Evolutionary conservation across 2,888 invertebrate genomes (phyloP), one percentile per base, ranked within the genome.

Genomic region (Calameuta idolon): DNA sequence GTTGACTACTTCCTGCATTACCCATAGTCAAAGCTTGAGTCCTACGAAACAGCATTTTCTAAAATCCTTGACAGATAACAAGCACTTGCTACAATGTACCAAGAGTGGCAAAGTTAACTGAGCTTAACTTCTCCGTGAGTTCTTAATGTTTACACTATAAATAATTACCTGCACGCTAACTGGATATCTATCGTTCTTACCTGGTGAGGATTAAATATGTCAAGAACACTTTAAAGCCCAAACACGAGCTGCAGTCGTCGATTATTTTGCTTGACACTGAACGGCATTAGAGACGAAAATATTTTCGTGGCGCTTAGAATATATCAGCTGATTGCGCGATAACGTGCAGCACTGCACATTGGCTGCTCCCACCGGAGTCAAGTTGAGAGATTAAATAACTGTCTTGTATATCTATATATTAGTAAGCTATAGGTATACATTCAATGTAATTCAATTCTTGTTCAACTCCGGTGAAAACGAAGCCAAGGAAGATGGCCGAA

Each of bases 1-100:
- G 93, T 78, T 94, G 94, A 87, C 94, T 95, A 88, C 95, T 95
- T 80, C 96, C 96, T 83, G 96, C 96, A 90, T 96, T 96, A 80
- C 96, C 96, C 96, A 96, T 96, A 85, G 79, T 93, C 95, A 80
- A 93, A 93, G 83, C 87, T 87, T 74, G 92, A 92, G 76, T 90
- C 55, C 77, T 76, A 37, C 75, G 75, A 33, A 75, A 83, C 35
- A 71, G 23, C 71, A 71, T 71, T 31, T 30, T 71, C 23, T 23
- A 55, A 55, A 55, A 55, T 55, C 23, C 55, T 55, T 55, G 5
- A 23, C 2, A 55, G 55, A 55, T 2, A 23, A 55, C 9, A 55
- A 23, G 55, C 2, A 55, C 9, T 23, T 55, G 55, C 23, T 9
- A 55, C 23, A 23, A 55, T 55, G 55, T 23, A 55, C 55, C 55